Conservation (phyloP, 1,140 invertebrate genomes). For the Tetramorium parvispinum region DNA sequence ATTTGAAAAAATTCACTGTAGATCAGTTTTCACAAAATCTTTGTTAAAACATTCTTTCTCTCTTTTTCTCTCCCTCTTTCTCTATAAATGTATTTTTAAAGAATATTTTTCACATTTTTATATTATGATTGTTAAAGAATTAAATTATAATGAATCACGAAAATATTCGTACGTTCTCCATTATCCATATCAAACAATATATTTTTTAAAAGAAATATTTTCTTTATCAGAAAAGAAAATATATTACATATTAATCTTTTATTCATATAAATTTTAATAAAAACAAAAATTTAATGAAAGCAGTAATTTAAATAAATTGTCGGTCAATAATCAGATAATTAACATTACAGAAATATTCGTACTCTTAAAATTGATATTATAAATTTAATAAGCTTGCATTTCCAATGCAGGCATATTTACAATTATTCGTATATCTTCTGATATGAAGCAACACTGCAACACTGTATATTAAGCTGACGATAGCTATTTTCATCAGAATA, state of each 20-base stretch:
- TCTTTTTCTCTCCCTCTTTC: background rate
- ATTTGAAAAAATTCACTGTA: constrained; percentile 2
- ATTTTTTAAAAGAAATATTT: background rate
- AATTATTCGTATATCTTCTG: background rate
- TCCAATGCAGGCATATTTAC: background rate
- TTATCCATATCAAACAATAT: background rate
- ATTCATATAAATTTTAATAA: background rate
- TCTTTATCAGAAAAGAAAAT: background rate
- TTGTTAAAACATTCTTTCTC: background rate
- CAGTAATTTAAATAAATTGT: background rate
- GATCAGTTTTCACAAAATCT: background rate
- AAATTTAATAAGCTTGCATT: background rate
- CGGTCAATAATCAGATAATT: background rate
- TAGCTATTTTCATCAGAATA: background rate
- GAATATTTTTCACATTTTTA: background rate
- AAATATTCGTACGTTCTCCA: background rate
- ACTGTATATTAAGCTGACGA: background rate
- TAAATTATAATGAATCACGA: background rate
- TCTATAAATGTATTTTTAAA: background rate
- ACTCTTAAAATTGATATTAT: background rate
- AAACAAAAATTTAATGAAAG: background rate
- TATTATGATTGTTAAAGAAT: background rate
- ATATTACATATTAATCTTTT: background rate
- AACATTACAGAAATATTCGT: background rate
- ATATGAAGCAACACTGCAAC: background rate